These are phyloP conservation scores for Misgurnus mizolepis DNA, from an alignment of 2,113 vertebrate species.

Conservation along the genomic window DNA sequence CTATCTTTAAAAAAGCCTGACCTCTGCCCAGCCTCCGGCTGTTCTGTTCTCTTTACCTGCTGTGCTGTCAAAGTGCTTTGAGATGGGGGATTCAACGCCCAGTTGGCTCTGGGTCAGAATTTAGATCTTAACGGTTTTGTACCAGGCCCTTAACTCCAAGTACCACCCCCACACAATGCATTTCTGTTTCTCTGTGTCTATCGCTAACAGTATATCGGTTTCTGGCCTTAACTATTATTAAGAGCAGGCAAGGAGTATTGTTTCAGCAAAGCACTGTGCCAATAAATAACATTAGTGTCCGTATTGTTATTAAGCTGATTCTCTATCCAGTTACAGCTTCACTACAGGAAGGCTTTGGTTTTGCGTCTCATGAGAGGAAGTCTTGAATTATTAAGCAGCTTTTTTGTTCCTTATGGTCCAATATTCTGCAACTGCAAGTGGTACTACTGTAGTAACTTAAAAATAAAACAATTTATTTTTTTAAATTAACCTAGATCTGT, in stretches of 20 bases:
- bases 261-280: background rate
- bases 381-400: constrained; percentile 40
- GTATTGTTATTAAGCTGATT: constrained; percentile 24
- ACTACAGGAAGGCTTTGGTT: constrained; percentile 23
- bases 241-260: background rate
- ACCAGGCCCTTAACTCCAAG: background rate
- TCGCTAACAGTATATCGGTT: background rate
- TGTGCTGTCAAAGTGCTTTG: background rate
- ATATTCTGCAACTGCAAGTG: constrained; percentile 40
- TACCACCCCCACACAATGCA: constrained; percentile 1
- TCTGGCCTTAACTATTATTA: constrained; percentile 13
- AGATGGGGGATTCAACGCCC: background rate
- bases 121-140: constrained; percentile 20
- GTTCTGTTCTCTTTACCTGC: constrained; percentile 22
- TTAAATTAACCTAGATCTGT: constrained; percentile 43
- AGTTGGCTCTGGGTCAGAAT: constrained; percentile 9
- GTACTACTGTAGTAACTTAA: constrained; percentile 4
- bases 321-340: constrained; percentile 2
- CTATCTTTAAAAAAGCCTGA: constrained; percentile 22
- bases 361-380: background rate
- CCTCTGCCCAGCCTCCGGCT: constrained; percentile 6
- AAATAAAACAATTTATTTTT: constrained; percentile 33
- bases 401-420: constrained; percentile 29
- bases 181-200: background rate
- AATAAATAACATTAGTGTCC: constrained; percentile 30